phyloP scores from a whole-genome alignment of 2,888 invertebrate genomes.

The Phania funesta region DNA sequence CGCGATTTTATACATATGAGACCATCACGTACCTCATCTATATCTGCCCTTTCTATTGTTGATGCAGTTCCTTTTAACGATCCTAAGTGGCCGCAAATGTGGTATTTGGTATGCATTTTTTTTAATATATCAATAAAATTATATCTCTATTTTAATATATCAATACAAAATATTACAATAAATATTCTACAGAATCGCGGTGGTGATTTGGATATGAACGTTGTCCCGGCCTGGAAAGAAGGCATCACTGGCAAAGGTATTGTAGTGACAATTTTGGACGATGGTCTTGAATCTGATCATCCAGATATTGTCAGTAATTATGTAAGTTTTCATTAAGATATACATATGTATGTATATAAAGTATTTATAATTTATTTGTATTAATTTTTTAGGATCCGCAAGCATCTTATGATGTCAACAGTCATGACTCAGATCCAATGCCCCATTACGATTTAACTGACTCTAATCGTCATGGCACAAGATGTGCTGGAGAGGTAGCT shows the following conservation, averaged over 20 bases:
- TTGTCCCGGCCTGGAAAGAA: slow-evolving; percentile 95
- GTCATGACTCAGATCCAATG: slow-evolving; percentile 97
- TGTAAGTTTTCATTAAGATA: slow-evolving; percentile 84
- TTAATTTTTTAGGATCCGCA: slow-evolving; percentile 87
- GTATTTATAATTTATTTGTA: too few relatives aligned
- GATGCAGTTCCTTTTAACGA: slow-evolving; percentile 85
- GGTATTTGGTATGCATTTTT: slow-evolving; percentile 94
- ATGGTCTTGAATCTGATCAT: slow-evolving; percentile 97
- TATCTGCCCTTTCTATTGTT: slow-evolving; percentile 73
- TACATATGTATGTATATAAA: too few relatives aligned
- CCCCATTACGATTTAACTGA: slow-evolving; percentile 98
- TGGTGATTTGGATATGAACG: slow-evolving; percentile 97
- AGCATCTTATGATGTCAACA: slow-evolving; percentile 98
- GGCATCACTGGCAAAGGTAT: slow-evolving; percentile 96
- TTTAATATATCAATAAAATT: too few relatives aligned
- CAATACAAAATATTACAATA: neutral
- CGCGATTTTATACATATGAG: slow-evolving; percentile 86
- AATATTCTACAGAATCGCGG: slow-evolving; percentile 88
- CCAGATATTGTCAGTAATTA: slow-evolving; percentile 95
- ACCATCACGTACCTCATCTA: slow-evolving; percentile 76
- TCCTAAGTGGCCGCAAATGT: slow-evolving; percentile 96
- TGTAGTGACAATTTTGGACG: slow-evolving; percentile 97
- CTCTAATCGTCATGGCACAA: slow-evolving; percentile 96
- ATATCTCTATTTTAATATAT: neutral
- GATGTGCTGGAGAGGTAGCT: slow-evolving; percentile 98